A percentile compares a stretch with the other conserved stretches of the same genome.
phyloP scores from a whole-genome alignment of 2,797 vertebrate genomes.

The Halcyon chelicuti region DNA sequence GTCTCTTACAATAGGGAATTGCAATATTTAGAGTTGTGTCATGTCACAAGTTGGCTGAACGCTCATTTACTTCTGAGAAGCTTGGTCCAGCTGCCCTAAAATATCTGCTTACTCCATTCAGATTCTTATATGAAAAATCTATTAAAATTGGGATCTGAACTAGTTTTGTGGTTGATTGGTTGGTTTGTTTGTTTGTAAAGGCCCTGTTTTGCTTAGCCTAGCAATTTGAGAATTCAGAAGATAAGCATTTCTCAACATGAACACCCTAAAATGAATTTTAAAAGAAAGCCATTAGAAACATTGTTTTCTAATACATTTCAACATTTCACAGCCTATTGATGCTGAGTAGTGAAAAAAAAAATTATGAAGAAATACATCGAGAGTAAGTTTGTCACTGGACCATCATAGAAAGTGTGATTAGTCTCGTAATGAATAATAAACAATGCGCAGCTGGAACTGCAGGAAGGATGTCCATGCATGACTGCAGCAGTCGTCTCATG shows the following conservation, averaged over 20 bases:
- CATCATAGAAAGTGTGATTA: constrained; percentile 30
- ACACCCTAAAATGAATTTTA: constrained; percentile 50
- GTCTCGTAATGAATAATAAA: constrained; percentile 23
- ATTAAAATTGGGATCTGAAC: neutral
- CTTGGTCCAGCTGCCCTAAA: neutral
- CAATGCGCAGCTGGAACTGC: neutral
- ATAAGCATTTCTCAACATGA: constrained; percentile 50
- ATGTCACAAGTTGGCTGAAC: neutral
- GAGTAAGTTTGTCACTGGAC: constrained; percentile 4
- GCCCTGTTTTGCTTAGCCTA: neutral
- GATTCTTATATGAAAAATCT: neutral
- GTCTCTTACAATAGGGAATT: neutral
- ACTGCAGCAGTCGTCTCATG: neutral
- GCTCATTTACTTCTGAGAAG: neutral
- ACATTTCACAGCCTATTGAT: constrained; percentile 57
- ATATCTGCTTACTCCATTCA: neutral
- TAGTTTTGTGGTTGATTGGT: neutral
- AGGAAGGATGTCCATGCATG: neutral
- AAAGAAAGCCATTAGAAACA: constrained; percentile 61
- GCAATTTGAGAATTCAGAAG: constrained; percentile 35
- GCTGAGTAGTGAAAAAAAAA: constrained; percentile 49
- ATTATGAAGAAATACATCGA: neutral
- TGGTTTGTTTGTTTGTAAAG: neutral
- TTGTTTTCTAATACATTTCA: constrained; percentile 62
- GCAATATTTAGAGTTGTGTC: neutral